Percentiles rank a stretch among this genome's conserved stretches.
These are phyloP conservation scores for Spisula solida DNA, from an alignment of 2,888 invertebrate species.

Conservation along the genomic window DNA sequence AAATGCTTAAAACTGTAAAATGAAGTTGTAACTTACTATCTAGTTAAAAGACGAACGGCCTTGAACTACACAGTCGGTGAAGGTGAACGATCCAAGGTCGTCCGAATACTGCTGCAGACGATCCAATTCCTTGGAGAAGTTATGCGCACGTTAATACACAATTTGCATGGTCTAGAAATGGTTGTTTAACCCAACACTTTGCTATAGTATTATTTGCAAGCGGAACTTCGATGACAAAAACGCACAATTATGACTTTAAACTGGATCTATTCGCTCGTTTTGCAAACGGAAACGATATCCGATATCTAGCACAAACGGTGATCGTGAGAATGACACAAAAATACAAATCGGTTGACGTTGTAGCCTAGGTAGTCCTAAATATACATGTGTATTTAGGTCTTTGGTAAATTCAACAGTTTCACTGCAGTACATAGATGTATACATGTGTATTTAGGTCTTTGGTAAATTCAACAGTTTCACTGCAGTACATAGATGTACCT, in stretches of 20 bases:
- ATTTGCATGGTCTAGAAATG: not conserved
- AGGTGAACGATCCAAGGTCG: constrained; percentile 44
- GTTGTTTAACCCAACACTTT: not conserved
- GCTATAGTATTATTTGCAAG: not conserved
- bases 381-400: too few relatives aligned
- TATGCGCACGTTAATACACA: not conserved
- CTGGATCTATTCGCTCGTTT: not conserved
- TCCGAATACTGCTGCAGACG: constrained; percentile 26
- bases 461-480: too few relatives aligned
- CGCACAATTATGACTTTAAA: not conserved
- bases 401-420: too few relatives aligned
- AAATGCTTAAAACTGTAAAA: not conserved
- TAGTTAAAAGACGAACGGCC: constrained; percentile 12
- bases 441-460: too few relatives aligned
- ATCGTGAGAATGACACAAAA: not conserved
- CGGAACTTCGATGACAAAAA: not conserved
- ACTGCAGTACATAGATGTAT: too few relatives aligned
- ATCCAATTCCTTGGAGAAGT: not conserved
- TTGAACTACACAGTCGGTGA: constrained; percentile 26
- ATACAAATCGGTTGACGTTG: not conserved
- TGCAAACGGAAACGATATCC: not conserved
- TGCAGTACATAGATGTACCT: too few relatives aligned
- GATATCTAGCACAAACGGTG: not conserved
- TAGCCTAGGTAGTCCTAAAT: too few relatives aligned
- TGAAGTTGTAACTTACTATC: not conserved